Evolutionary conservation across 2,113 vertebrate genomes (phyloP), one percentile per base, ranked within the genome.

Genomic region (Halichoeres trimaculatus): DNA sequence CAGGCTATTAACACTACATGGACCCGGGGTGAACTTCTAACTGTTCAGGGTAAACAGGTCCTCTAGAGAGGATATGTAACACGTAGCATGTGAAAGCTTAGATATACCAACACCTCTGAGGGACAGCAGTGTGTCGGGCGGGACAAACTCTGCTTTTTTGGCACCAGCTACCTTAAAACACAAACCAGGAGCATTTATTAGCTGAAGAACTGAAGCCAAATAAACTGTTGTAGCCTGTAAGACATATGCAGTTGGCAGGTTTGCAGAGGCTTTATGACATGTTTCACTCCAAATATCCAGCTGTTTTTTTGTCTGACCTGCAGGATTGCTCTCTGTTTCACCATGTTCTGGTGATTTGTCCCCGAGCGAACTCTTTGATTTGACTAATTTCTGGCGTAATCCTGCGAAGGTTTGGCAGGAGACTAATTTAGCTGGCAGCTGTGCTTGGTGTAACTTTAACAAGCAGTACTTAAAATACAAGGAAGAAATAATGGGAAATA

Each of bases 281-380:
- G 36, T 74, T 64, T 74, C 34, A 68, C 62, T 63, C 38, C 24
- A 23, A 34, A 55, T 68, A 4, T 45, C 3, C 58, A 63, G 38
- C 3, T 58, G 63, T 48, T 0, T 5, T 56, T 58, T 63, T 5
- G 2, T 13, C 24, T 41, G 61, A 55, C 65, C 55, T 54, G 59
- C 24, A 35, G 65, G 48, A 55, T 65, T 74, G 51, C 34, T 50
- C 56, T 62, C 9, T 35, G 36, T 69, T 59, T 69, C 50, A 70
- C 59, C 66, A 51, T 56, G 43, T 74, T 68, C 6, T 14, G 12
- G 20, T 51, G 48, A 74, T 74, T 74, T 55, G 50, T 50, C 59
- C 13, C 35, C 34, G 0, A 70, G 70, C 22, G 0, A 48, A 64
- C 16, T 22, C 24, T 69, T 65, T 60, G 41, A 60, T 56, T 61